These are phyloP conservation scores for Poeciliopsis gracilis DNA, from an alignment of 2,797 vertebrate species.

Conservation along the genomic window DNA sequence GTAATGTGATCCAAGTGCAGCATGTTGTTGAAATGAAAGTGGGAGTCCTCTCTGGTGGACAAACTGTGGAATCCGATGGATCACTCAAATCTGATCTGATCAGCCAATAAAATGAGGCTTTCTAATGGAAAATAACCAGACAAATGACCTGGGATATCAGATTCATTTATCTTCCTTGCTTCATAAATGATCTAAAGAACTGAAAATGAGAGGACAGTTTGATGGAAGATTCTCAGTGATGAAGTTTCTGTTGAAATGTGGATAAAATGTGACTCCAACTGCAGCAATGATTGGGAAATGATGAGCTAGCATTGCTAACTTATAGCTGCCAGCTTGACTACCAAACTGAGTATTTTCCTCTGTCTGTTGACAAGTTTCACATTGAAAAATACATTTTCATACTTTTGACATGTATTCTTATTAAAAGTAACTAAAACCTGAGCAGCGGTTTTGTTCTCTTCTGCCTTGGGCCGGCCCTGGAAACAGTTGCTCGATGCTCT, in stretches of 20 bases:
- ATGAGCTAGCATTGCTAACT: neutral
- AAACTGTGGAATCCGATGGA: neutral
- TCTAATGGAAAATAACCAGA: neutral
- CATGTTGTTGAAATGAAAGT: neutral
- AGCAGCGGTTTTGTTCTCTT: neutral
- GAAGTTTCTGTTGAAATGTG: neutral
- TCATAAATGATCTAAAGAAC: neutral
- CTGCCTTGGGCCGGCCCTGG: neutral
- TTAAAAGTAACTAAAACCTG: neutral
- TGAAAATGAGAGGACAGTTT: neutral
- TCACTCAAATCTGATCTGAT: neutral
- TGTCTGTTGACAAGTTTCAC: neutral
- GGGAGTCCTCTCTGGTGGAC: conserved; percentile 8
- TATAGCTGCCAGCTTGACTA: neutral
- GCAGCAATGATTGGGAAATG: neutral
- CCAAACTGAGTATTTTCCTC: neutral
- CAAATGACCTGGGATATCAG: neutral
- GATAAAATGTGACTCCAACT: neutral
- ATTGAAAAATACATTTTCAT: neutral
- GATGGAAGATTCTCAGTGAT: neutral
- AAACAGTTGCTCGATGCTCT: neutral
- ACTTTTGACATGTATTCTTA: neutral
- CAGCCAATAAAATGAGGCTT: neutral
- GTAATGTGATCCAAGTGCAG: neutral
- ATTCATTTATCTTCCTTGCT: neutral